Percentiles rank a stretch among this genome's conserved stretches.
Evolutionary conservation across 2,797 vertebrate species (phyloP).

Genomic region (Ctenosaura bakeri): DNA sequence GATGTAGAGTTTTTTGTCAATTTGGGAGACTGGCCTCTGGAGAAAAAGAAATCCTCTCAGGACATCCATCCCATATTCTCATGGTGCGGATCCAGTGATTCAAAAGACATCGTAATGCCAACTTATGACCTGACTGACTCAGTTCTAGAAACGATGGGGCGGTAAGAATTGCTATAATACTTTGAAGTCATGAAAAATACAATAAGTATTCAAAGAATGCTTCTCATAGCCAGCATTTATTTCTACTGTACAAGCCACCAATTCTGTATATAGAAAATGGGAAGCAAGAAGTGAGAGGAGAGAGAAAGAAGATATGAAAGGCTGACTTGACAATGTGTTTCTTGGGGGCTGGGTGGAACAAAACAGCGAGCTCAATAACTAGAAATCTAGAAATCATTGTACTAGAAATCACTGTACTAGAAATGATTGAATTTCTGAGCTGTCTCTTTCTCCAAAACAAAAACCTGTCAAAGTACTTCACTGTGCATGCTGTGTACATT

Average conservation of each 20-base stretch:
- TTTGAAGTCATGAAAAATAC: conserved; percentile 8
- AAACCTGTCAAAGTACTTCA: not conserved
- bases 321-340: not conserved
- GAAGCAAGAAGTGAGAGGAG: not conserved
- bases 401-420: not conserved
- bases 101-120: conserved; percentile 96
- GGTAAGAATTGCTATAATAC: conserved; percentile 80
- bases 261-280: not conserved
- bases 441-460: not conserved
- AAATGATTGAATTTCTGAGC: not conserved
- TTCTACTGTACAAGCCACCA: not conserved
- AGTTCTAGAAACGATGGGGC: conserved; percentile 96
- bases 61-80: conserved; percentile 94
- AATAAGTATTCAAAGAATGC: not conserved
- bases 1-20: conserved; percentile 98
- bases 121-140: conserved; percentile 98
- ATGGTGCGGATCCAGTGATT: conserved; percentile 97
- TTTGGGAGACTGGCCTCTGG: conserved; percentile 97
- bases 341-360: not conserved
- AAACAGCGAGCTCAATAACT: not conserved
- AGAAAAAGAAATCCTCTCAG: conserved; percentile 87
- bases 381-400: not conserved
- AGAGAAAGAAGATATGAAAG: no score
- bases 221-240: not conserved
- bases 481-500: no score